Evolutionary conservation across 2,797 vertebrate genomes (phyloP).

Genomic region (Pseudochirops cupreus): DNA sequence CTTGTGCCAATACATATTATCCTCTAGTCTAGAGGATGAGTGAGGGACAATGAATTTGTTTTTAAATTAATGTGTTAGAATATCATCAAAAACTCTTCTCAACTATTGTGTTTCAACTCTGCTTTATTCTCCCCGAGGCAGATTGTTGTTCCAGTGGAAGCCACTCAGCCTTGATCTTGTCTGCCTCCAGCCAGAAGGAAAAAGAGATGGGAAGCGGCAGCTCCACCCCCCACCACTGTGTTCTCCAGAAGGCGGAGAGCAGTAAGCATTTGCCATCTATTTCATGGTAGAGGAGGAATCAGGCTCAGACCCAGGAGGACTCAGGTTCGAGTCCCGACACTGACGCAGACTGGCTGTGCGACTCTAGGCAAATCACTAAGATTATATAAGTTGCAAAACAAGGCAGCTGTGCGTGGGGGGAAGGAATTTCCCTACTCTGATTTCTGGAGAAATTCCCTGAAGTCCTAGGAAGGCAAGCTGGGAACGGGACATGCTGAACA

Average conservation of each 20-base stretch:
- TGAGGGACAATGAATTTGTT: neutral
- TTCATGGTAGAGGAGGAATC: neutral
- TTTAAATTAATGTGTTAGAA: neutral
- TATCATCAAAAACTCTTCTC: neutral
- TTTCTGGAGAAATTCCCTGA: neutral
- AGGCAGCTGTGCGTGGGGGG: neutral
- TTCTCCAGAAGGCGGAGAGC: constrained; percentile 86
- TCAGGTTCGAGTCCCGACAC: neutral
- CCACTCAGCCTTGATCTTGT: neutral
- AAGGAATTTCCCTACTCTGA: neutral
- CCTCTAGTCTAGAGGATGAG: neutral
- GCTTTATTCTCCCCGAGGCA: neutral
- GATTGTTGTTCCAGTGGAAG: neutral
- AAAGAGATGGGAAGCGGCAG: constrained; percentile 90
- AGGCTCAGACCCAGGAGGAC: neutral
- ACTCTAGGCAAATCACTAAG: neutral
- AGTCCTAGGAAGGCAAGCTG: neutral
- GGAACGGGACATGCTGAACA: neutral
- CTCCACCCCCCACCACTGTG: constrained; percentile 82
- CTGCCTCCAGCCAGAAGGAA: neutral
- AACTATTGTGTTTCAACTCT: neutral
- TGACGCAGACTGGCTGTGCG: neutral
- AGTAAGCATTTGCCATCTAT: constrained; percentile 80
- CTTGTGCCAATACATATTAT: neutral
- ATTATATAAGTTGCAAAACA: neutral